Percentiles rank a stretch among this genome's conserved stretches.
phyloP scores from a whole-genome alignment of 2,797 vertebrate genomes.

The Phoeniculus purpureus region DNA sequence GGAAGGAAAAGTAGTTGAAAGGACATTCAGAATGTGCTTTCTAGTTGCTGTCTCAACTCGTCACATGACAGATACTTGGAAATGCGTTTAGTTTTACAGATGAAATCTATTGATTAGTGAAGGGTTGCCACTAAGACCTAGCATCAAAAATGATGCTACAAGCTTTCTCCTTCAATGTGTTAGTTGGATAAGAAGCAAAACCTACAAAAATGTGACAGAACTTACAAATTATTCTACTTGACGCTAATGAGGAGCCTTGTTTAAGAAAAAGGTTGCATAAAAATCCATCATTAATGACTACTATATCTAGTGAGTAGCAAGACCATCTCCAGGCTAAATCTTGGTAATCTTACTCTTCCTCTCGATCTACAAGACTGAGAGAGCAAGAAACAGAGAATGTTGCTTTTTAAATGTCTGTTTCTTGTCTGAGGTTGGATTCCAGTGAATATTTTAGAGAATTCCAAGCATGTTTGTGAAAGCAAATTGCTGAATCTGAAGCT shows the following conservation, averaged over 20 bases:
- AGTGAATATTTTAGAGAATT: not conserved
- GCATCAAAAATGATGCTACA: not conserved
- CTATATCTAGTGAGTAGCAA: not conserved
- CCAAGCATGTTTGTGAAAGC: not conserved
- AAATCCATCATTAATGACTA: not conserved
- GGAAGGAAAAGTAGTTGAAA: not conserved
- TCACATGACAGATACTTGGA: not conserved
- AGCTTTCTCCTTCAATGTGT: not conserved
- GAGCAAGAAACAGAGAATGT: no score
- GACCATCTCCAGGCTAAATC: not conserved
- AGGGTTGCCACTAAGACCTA: not conserved
- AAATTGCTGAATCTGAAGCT: not conserved
- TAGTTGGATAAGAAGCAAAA: not conserved
- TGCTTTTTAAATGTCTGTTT: not conserved
- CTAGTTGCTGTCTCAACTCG: not conserved
- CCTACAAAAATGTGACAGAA: not conserved
- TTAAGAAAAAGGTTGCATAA: not conserved
- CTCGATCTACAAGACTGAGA: not conserved
- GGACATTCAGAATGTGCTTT: not conserved
- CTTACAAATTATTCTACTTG: not conserved
- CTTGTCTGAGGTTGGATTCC: no score
- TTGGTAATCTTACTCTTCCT: not conserved
- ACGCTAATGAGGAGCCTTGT: not conserved
- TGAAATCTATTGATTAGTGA: not conserved
- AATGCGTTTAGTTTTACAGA: not conserved